A percentile compares a stretch with the other conserved stretches of the same genome.
Conservation (phyloP, 2,888 invertebrate genomes). For the Desoria tigrina region DNA sequence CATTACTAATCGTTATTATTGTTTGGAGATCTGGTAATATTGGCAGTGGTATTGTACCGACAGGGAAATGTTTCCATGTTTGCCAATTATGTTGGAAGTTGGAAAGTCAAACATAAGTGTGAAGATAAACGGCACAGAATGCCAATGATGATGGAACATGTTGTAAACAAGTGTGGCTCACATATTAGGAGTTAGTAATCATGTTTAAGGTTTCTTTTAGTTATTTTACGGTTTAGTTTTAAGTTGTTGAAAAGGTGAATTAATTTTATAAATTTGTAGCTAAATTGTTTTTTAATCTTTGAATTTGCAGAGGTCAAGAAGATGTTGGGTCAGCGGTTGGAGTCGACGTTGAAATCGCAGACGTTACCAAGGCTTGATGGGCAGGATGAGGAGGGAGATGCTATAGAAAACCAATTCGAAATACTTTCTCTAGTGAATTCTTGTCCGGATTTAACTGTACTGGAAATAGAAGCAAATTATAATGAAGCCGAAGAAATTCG, state of each 20-base stretch:
- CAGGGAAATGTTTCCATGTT: too few species aligned
- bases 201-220: neutral
- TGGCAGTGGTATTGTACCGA: too few species aligned
- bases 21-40: too few species aligned
- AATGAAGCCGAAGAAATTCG: conserved; percentile 2
- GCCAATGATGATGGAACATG: conserved; percentile 10
- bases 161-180: conserved; percentile 6
- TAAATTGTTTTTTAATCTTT: neutral
- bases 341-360: conserved; percentile 45
- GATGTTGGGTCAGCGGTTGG: conserved; percentile 50
- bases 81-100: too few species aligned
- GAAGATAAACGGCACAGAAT: neutral
- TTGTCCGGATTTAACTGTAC: conserved; percentile 51
- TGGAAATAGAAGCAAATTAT: conserved; percentile 33
- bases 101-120: too few species aligned
- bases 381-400: conserved; percentile 52
- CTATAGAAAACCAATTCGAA: conserved; percentile 48
- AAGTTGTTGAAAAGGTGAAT: neutral
- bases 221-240: neutral
- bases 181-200: conserved; percentile 12
- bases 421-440: conserved; percentile 51
- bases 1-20: too few species aligned
- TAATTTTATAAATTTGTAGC: neutral
- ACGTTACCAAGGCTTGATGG: conserved; percentile 52
- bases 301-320: conserved; percentile 28